phyloP scores from a whole-genome alignment of 2,888 invertebrate genomes.

The Panzeria rudis region DNA sequence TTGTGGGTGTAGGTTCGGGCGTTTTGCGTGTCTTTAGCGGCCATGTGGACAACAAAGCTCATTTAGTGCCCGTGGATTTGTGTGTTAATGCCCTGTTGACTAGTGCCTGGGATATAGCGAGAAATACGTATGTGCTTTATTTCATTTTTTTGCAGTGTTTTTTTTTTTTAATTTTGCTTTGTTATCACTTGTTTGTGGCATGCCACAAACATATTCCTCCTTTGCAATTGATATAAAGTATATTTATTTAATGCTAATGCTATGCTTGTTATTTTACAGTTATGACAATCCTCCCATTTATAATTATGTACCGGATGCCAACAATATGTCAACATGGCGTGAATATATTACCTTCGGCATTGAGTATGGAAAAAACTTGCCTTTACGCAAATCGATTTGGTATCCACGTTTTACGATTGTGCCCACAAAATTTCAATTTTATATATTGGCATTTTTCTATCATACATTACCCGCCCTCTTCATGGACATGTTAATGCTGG shows the following conservation, averaged over 20 bases:
- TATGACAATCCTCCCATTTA: slow-evolving; percentile 84
- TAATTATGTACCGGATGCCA: slow-evolving; percentile 93
- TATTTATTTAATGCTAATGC: slow-evolving; percentile 43
- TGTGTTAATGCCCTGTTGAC: slow-evolving; percentile 84
- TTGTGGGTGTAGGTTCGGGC: slow-evolving; percentile 87
- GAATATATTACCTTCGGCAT: slow-evolving; percentile 85
- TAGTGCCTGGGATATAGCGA: slow-evolving; percentile 84
- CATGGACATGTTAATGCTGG: slow-evolving; percentile 84
- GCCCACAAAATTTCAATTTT: slow-evolving; percentile 84
- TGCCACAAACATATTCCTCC: slow-evolving; percentile 21
- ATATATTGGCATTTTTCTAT: slow-evolving; percentile 85
- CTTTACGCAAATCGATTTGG: slow-evolving; percentile 89
- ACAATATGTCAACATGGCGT: slow-evolving; percentile 93
- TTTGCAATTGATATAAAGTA: slow-evolving; percentile 31
- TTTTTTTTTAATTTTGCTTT: background rate
- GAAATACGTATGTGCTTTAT: slow-evolving; percentile 79
- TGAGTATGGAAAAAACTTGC: slow-evolving; percentile 85
- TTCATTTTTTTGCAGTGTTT: background rate
- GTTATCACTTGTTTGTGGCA: slow-evolving; percentile 42
- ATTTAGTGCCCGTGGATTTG: slow-evolving; percentile 84
- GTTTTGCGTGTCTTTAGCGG: slow-evolving; percentile 85
- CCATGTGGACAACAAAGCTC: slow-evolving; percentile 82
- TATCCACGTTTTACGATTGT: slow-evolving; percentile 86
- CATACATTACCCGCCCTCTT: slow-evolving; percentile 88
- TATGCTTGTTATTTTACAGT: slow-evolving; percentile 69